These are phyloP conservation scores for Gadus macrocephalus DNA, from an alignment of 2,113 vertebrate species.

Conservation along the genomic window DNA sequence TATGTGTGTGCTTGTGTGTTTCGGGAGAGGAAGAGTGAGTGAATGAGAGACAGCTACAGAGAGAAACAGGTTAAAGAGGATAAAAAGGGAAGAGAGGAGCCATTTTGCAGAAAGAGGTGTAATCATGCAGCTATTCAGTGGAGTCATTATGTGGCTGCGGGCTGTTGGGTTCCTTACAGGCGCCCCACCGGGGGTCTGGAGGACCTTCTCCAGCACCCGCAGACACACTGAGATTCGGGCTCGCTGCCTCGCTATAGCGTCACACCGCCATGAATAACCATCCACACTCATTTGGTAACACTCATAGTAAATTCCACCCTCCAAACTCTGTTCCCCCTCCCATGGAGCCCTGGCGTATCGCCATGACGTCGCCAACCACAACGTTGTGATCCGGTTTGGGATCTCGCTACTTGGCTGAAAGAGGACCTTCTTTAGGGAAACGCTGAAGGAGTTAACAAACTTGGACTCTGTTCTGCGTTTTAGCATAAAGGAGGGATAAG, in stretches of 20 bases:
- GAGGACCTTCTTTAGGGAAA: no score
- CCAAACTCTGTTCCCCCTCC: no score
- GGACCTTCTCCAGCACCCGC: conserved; percentile 61
- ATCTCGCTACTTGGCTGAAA: no score
- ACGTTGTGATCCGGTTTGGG: no score
- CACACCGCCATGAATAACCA: conserved; percentile 33
- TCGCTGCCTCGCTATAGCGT: conserved; percentile 54
- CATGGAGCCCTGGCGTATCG: no score
- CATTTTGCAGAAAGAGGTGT: conserved; percentile 63
- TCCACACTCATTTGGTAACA: neutral
- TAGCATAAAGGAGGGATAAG: neutral
- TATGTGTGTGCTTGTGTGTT: no score
- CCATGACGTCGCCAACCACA: no score
- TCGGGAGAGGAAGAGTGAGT: conserved; percentile 10
- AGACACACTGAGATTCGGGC: conserved; percentile 51
- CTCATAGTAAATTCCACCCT: neutral
- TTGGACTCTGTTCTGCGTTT: no score
- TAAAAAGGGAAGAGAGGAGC: conserved; percentile 38
- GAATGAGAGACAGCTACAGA: conserved; percentile 5
- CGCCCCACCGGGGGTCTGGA: conserved; percentile 60
- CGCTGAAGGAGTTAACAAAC: no score
- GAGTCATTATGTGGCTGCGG: conserved; percentile 67
- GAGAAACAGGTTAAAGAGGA: conserved; percentile 37
- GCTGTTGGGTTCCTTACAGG: conserved; percentile 65
- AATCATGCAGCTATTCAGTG: conserved; percentile 68